phyloP scores from a whole-genome alignment of 2,113 vertebrate species.

The Garra rufa region DNA sequence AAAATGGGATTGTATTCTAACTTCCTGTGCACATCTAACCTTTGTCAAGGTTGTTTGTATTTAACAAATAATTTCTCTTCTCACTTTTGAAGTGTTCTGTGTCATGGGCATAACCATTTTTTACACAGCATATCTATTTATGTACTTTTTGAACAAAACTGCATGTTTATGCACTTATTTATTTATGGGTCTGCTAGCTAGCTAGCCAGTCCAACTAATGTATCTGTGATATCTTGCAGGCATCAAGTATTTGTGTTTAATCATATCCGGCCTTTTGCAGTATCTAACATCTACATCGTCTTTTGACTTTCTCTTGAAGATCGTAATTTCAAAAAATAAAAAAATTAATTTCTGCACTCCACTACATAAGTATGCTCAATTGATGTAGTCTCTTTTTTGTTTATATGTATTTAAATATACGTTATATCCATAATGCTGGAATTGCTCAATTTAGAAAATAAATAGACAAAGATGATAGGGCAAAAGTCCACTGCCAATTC shows the following conservation, averaged over 20 bases:
- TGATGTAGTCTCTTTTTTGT: neutral
- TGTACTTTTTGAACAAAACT: slow-evolving; percentile 14
- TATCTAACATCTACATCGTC: neutral
- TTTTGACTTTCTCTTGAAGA: neutral
- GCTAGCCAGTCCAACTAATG: slow-evolving; percentile 7
- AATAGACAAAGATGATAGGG: neutral
- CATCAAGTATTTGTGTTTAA: neutral
- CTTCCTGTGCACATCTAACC: slow-evolving; percentile 12
- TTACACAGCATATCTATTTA: slow-evolving; percentile 24
- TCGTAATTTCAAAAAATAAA: neutral
- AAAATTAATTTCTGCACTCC: neutral
- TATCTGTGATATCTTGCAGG: neutral
- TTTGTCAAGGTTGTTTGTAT: slow-evolving; percentile 21
- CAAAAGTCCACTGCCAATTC: slow-evolving; percentile 9
- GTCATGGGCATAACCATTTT: neutral
- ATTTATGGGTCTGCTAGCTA: slow-evolving; percentile 15
- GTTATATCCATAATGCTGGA: slow-evolving; percentile 32
- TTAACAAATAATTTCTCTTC: slow-evolving; percentile 17
- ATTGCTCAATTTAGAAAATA: slow-evolving; percentile 15
- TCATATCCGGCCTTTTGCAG: slow-evolving; percentile 20
- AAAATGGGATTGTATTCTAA: slow-evolving; percentile 28
- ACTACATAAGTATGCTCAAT: neutral
- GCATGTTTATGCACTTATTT: slow-evolving; percentile 29
- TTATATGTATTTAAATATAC: neutral
- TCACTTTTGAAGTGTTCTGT: neutral